Evolutionary conservation across 1,140 invertebrate species (phyloP), one percentile per base, ranked within the genome.

Genomic region (Littorina saxatilis): DNA sequence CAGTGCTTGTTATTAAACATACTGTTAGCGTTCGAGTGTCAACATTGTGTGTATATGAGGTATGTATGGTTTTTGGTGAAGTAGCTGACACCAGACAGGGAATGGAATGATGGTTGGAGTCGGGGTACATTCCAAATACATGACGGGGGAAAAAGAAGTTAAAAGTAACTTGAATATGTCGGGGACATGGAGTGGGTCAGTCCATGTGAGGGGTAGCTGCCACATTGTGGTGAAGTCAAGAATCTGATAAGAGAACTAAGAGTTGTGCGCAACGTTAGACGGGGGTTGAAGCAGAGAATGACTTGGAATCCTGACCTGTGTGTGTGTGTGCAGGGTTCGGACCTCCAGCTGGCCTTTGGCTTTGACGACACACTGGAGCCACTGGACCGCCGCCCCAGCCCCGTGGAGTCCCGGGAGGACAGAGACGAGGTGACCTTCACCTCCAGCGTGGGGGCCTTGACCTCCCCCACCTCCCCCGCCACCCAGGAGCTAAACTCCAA

Each of bases 401-500:
- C 95, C 7, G 96, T 96, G 52, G 96, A 96, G 81, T 96, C 96
- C 68, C 74, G 82, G 35, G 87, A 89, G 63, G 84, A 91, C 27
- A 79, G 84, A 11, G 82, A 85, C 86, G 94, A 94, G 86, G 87
- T 86, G 20, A 72, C 94, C 55, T 91, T 90, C n/a, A 77, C 73
- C 17, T 80, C 70, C 43, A 86, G 58, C 37, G 79, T 77, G 9
- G 83, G 93, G 7, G 93, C 92, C 0, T 86, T 86, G 43, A 88
- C 90, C 15, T 94, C 94, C 81, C 95, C 95, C 2, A 95, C 95
- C 82, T 95, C 95, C 11, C 94, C 95, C 15, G 96, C 96, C 0
- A 95, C 96, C 23, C 96, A 96, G 43, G 97, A 98, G 90, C 94
- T 99, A 17, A 97, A 98, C 93, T 94, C 97, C 91, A 98, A 99